Evolutionary conservation across 2,888 invertebrate genomes (phyloP).

Genomic region (Calephelis perditalis): DNA sequence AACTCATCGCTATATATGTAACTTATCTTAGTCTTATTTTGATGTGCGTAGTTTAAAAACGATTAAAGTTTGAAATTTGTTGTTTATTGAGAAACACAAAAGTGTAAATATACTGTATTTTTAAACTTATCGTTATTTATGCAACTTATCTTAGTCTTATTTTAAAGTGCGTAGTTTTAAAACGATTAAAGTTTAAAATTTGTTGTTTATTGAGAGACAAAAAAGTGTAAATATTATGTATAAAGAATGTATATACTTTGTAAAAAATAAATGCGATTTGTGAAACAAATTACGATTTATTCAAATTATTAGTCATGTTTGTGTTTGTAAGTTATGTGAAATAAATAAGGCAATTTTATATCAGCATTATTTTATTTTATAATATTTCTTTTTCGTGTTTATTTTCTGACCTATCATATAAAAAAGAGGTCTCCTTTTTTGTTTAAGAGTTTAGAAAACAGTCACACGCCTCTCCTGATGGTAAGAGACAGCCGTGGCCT

Average conservation of each 20-base stretch:
- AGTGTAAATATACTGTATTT: neutral
- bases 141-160: neutral
- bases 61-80: slow-evolving; percentile 43
- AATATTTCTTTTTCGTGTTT: too few relatives aligned
- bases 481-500: too few relatives aligned
- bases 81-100: slow-evolving; percentile 29
- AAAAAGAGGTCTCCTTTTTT: too few relatives aligned
- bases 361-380: too few relatives aligned
- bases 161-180: neutral
- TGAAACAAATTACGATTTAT: slow-evolving; percentile 8
- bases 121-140: neutral
- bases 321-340: neutral
- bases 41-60: neutral
- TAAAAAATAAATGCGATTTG: neutral
- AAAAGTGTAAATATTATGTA: neutral
- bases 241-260: neutral
- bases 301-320: neutral
- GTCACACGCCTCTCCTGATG: too few relatives aligned
- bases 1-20: neutral
- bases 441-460: too few relatives aligned
- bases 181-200: slow-evolving; percentile 42
- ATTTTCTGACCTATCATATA: too few relatives aligned
- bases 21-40: neutral
- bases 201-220: slow-evolving; percentile 32
- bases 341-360: neutral